Evolutionary conservation across 2,113 vertebrate genomes (phyloP).

Genomic region (Columbina picui): DNA sequence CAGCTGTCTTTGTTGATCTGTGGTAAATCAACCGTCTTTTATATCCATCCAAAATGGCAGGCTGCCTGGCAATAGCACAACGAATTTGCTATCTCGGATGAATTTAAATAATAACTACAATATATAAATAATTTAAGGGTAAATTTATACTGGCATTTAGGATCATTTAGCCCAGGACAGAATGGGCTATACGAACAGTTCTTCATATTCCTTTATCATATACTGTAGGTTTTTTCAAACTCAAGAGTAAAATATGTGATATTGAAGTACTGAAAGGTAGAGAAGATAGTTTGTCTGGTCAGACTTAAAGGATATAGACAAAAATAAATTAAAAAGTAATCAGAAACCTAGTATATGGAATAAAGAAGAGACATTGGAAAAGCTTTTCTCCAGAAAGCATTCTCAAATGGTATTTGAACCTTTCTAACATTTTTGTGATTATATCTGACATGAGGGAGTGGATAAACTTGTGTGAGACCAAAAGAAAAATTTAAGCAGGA

Average conservation of each 20-base stretch:
- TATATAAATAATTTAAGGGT: not conserved
- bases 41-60: not conserved
- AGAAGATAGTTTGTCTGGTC: not conserved
- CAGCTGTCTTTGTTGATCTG: not conserved
- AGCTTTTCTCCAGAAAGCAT: not conserved
- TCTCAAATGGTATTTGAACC: not conserved
- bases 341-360: not conserved
- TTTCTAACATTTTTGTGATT: not conserved
- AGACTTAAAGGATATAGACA: not conserved
- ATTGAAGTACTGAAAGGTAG: not conserved
- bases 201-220: not conserved
- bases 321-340: not conserved
- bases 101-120: not conserved
- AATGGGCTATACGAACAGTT: not conserved
- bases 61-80: not conserved
- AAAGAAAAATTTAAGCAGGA: not conserved
- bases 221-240: not conserved
- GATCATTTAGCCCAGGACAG: not conserved
- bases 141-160: not conserved
- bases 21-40: not conserved
- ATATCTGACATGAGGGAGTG: not conserved
- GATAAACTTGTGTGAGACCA: not conserved
- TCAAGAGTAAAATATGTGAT: not conserved
- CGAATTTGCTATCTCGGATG: not conserved
- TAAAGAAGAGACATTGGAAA: not conserved